Evolutionary conservation across 2,113 vertebrate genomes (phyloP).

Genomic region (Ifrita kowaldi): DNA sequence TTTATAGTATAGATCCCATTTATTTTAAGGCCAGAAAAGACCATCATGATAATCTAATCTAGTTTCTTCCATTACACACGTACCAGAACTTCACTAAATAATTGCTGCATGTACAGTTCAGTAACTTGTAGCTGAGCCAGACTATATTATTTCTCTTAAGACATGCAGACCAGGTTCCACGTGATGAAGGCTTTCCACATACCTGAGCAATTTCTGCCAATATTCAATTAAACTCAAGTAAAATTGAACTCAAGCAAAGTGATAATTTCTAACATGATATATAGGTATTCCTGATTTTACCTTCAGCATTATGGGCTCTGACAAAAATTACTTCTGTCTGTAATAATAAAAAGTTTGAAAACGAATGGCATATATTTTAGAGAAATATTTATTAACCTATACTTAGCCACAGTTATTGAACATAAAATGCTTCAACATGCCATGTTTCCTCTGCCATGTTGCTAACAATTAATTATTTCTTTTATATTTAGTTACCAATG

Average conservation of each 20-base stretch:
- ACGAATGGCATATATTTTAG: background rate
- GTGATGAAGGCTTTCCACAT: background rate
- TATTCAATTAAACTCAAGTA: background rate
- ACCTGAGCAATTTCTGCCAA: background rate
- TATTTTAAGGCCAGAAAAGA: background rate
- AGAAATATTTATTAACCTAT: background rate
- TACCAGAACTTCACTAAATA: background rate
- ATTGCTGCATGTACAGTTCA: background rate
- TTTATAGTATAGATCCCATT: background rate
- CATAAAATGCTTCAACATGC: background rate
- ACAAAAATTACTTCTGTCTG: background rate
- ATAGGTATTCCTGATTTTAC: background rate
- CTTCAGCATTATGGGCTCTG: background rate
- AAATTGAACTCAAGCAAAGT: background rate
- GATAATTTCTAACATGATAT: background rate
- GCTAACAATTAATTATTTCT: background rate
- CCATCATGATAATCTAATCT: background rate
- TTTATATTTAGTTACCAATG: background rate
- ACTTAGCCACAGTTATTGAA: background rate
- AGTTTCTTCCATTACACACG: background rate
- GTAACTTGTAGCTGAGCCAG: background rate
- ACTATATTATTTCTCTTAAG: background rate
- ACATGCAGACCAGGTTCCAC: background rate
- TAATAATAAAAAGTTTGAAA: background rate
- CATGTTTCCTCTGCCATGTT: background rate